phyloP scores from a whole-genome alignment of 2,113 vertebrate species.

The Neopipo cinnamomea region DNA sequence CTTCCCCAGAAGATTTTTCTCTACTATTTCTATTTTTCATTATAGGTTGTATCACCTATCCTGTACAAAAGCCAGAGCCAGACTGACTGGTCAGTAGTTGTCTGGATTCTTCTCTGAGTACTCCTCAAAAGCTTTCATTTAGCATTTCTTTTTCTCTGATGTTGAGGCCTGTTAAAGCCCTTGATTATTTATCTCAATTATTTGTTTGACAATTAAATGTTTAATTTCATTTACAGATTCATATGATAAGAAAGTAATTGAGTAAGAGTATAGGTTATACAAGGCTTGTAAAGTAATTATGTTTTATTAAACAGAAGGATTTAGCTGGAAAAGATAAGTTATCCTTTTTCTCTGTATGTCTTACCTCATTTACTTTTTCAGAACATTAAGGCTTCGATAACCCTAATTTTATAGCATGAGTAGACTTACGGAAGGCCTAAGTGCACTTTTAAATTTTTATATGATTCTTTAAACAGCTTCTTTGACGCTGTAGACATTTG shows the following conservation, averaged over 20 bases:
- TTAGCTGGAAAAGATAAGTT: background rate
- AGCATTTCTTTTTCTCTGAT: background rate
- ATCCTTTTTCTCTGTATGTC: background rate
- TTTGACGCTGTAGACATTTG: background rate
- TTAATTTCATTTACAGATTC: background rate
- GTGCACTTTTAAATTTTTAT: background rate
- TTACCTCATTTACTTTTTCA: background rate
- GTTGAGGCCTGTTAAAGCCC: background rate
- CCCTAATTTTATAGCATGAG: background rate
- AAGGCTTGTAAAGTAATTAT: background rate
- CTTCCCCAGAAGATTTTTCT: background rate
- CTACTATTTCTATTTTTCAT: background rate
- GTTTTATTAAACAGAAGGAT: background rate
- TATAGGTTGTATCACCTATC: background rate
- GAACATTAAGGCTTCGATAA: background rate
- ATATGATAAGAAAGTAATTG: background rate
- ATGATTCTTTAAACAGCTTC: background rate
- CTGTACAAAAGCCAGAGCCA: background rate
- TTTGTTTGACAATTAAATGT: background rate
- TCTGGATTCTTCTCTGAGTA: background rate
- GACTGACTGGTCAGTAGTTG: background rate
- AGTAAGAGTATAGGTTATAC: background rate
- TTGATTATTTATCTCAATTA: background rate
- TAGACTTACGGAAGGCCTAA: background rate
- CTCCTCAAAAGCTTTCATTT: background rate